Conservation (phyloP, 2,113 vertebrate genomes). For the Tenebrosternarchus preto region DNA sequence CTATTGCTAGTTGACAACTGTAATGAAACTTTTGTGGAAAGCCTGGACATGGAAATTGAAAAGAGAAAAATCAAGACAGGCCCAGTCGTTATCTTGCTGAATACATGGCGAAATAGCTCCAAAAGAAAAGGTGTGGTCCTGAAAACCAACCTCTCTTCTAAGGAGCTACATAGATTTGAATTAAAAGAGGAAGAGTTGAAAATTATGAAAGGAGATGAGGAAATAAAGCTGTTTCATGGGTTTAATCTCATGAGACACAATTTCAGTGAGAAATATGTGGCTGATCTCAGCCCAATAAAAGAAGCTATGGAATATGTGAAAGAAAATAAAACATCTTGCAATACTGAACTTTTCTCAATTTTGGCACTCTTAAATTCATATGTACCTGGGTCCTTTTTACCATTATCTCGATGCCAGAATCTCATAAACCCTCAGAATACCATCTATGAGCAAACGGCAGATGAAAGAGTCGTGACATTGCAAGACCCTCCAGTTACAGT, state of each 20-base stretch:
- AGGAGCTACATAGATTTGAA: neutral
- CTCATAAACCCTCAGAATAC: conserved; percentile 46
- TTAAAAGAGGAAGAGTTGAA: neutral
- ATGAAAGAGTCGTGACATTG: conserved; percentile 43
- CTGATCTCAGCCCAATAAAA: neutral
- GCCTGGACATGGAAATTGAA: neutral
- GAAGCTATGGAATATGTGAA: accelerated
- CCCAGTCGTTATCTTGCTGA: conserved; percentile 43
- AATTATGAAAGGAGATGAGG: neutral
- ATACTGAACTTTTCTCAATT: conserved; percentile 51
- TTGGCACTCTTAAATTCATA: conserved; percentile 53
- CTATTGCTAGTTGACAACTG: conserved; percentile 51
- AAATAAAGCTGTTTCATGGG: conserved; percentile 35
- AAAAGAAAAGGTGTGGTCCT: neutral
- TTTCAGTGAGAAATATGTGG: conserved; percentile 6
- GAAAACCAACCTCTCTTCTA: neutral
- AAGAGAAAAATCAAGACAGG: neutral
- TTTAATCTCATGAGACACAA: conserved; percentile 55
- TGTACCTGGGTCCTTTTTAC: conserved; percentile 45
- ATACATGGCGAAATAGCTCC: neutral
- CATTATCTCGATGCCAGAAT: conserved; percentile 47
- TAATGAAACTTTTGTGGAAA: neutral
- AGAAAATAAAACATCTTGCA: neutral
- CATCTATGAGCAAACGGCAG: neutral
- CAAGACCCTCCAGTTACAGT: conserved; percentile 17